Conservation (phyloP, 1,140 invertebrate species). For the Zaprionus lachaisei region DNA sequence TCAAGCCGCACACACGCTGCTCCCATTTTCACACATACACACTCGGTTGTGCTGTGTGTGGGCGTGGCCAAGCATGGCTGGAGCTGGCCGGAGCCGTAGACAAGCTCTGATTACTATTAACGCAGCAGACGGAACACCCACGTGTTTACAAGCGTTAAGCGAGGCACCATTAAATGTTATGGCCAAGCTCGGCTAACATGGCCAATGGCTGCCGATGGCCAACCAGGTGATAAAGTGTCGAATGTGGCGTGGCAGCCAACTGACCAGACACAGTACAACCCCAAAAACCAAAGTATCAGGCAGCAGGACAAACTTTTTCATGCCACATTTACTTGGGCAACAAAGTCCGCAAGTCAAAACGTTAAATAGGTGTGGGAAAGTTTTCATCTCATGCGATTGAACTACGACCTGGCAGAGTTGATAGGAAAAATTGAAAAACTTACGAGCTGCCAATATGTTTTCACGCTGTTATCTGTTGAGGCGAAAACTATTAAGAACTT, state of each 20-base stretch:
- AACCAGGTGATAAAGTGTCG: constrained; percentile 79
- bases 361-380: constrained; percentile 36
- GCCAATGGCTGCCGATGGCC: constrained; percentile 63
- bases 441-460: constrained; percentile 50
- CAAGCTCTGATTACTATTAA: constrained; percentile 51
- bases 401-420: constrained; percentile 13
- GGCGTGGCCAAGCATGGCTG: constrained; percentile 39
- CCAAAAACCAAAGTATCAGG: constrained; percentile 4
- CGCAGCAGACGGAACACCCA: constrained; percentile 34
- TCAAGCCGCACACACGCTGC: constrained; percentile 17
- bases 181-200: constrained; percentile 54
- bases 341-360: constrained; percentile 7
- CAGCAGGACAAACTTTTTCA: constrained; percentile 34
- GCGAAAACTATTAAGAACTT: constrained; percentile 13
- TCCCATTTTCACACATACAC: constrained; percentile 20
- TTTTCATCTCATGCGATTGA: constrained; percentile 12
- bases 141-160: constrained; percentile 82
- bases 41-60: constrained; percentile 11
- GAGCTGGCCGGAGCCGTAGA: constrained; percentile 17
- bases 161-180: constrained; percentile 77
- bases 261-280: constrained; percentile 35
- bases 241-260: constrained; percentile 56
- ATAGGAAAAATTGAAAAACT: constrained; percentile 41
- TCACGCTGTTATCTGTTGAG: background rate
- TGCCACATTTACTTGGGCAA: constrained; percentile 31